These are phyloP conservation scores for Busarellus nigricollis DNA, from an alignment of 2,797 vertebrate species.

Conservation along the genomic window DNA sequence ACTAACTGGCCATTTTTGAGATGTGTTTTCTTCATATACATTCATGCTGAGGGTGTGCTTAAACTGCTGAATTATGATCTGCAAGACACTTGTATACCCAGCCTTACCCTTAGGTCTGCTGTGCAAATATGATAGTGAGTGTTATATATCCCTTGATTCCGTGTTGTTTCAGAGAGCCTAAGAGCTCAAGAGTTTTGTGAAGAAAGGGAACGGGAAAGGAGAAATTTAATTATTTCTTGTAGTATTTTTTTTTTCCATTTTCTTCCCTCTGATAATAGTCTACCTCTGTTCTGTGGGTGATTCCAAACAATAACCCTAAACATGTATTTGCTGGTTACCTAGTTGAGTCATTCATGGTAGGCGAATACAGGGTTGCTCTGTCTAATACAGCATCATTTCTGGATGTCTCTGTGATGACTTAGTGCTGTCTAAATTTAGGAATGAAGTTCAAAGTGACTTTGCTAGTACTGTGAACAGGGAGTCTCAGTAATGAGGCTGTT, in stretches of 20 bases:
- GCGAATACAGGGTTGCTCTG: not conserved
- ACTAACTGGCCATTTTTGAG: not conserved
- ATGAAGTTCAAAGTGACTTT: constrained; percentile 4
- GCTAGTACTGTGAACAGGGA: not conserved
- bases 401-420: not conserved
- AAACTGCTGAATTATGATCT: not conserved
- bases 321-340: not conserved
- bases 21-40: not conserved
- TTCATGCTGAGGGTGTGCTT: not conserved
- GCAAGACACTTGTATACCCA: not conserved
- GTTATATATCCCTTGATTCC: not conserved
- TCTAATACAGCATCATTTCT: not conserved
- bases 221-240: not conserved
- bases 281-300: not conserved
- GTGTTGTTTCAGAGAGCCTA: not conserved
- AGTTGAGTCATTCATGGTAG: not conserved
- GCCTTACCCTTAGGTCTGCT: not conserved
- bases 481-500: not conserved
- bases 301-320: not conserved
- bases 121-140: not conserved
- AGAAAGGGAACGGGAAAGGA: not conserved
- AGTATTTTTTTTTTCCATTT: not conserved
- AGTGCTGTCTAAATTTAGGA: constrained; percentile 13
- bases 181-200: not conserved
- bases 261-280: not conserved